These are phyloP conservation scores for Heliconius hewitsoni DNA, from an alignment of 1,140 invertebrate species.

Conservation along the genomic window DNA sequence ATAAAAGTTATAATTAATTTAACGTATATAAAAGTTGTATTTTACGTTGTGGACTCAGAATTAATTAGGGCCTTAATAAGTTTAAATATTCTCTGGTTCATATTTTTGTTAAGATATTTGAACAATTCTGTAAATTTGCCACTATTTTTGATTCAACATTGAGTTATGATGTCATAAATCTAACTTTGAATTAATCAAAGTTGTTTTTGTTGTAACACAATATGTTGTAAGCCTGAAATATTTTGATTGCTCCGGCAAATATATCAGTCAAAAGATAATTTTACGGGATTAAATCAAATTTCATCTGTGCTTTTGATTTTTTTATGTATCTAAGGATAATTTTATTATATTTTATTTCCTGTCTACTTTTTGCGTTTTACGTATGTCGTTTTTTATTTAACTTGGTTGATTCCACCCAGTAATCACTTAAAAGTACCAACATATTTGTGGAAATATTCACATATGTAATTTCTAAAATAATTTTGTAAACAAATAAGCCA, in stretches of 20 bases:
- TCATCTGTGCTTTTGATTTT: neutral
- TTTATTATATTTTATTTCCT: neutral
- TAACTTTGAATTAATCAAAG: conserved; percentile 67
- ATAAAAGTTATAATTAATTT: conserved; percentile 4
- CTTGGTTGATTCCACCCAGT: too few relatives aligned
- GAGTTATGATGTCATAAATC: conserved; percentile 72
- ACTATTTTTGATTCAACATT: conserved; percentile 41
- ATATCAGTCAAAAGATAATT: neutral
- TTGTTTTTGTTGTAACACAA: conserved; percentile 50
- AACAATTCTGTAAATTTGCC: conserved; percentile 24
- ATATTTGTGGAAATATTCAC: too few relatives aligned
- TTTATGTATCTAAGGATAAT: neutral
- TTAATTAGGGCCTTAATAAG: neutral
- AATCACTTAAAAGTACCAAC: too few relatives aligned
- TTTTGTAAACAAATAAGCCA: neutral
- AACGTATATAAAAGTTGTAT: neutral
- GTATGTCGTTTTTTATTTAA: neutral
- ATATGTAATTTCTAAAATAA: neutral
- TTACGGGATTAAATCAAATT: neutral
- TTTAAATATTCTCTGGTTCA: neutral
- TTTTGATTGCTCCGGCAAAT: neutral
- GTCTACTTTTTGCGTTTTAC: neutral
- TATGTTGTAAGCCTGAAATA: conserved; percentile 4
- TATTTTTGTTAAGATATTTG: neutral
- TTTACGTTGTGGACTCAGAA: neutral